Conservation (phyloP, 2,888 invertebrate species). For the Dorcus parallelipipedus region DNA sequence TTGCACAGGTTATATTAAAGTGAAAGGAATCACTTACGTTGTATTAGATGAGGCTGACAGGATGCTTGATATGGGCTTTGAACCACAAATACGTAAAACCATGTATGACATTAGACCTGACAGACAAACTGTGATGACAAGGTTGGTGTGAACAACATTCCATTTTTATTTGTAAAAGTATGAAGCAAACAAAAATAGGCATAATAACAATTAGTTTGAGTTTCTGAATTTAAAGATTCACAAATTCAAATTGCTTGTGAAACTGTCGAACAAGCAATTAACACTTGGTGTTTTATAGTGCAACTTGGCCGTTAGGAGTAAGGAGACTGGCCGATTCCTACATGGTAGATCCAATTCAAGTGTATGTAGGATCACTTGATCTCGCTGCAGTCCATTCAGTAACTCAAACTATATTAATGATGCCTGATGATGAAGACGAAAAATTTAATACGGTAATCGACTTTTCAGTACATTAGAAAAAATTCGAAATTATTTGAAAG, state of each 20-base stretch:
- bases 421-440: conserved; percentile 59
- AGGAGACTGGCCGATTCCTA: conserved; percentile 80
- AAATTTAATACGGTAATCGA: conserved; percentile 61
- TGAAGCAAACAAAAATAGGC: neutral
- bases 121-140: conserved; percentile 94
- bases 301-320: conserved; percentile 92
- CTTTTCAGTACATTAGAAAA: neutral
- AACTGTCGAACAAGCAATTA: neutral
- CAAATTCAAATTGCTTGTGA: neutral
- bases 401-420: conserved; percentile 70
- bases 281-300: conserved; percentile 51
- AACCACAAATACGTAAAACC: conserved; percentile 82
- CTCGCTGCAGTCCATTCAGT: conserved; percentile 88
- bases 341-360: conserved; percentile 86
- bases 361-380: conserved; percentile 85
- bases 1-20: conserved; percentile 59
- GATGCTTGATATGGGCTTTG: conserved; percentile 86
- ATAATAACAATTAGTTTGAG: neutral
- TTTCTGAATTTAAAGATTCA: neutral
- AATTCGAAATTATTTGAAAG: no score
- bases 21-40: conserved; percentile 79
- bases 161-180: neutral
- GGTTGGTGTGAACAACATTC: conserved; percentile 43
- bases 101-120: conserved; percentile 80
- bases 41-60: conserved; percentile 91